Base-by-base conservation (phyloP, 2,888 invertebrate genomes). In the Hoplodrina ambigua region DNA sequence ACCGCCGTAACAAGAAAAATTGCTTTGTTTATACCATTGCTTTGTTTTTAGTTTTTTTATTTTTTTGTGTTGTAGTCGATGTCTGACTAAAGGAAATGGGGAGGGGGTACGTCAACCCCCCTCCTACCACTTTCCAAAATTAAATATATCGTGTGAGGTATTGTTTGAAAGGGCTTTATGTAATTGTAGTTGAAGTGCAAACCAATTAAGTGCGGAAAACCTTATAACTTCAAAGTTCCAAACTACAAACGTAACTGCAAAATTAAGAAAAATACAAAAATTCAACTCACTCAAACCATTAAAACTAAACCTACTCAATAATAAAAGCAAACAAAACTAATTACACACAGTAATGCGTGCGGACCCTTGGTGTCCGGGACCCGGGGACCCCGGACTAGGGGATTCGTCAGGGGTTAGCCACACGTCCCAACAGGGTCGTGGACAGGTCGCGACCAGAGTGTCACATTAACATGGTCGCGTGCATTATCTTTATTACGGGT, bases 401-500 rank as follows among this genome's bases (percentile, higher is more conserved):
- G 41, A 8, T 20, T 15, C 30, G 44, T 19, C 30, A 33, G 33
- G 61, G 67, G 44, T 25, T n/a, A 33, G 20, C 66, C 62, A 57
- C 71, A 67, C 60, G 57, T 80, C 71, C 81, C 81, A 25, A 8
- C 20, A n/a, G 66, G 66, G 63, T 76, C 71, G 75, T 60, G 54
- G 61, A 63, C 66, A 63, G 81, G 78, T 76, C 71, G 25, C 65
- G 61, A 59, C 71, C 77, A 49, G 60, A 19, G 25, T 13, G 46
- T 33, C 37, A 37, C 62, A 78, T 78, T 78, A 81, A 76, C 77
- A 76, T 64, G 71, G 56, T 60, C 19, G 50, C 66, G 62, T 76
- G 56, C 65, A 76, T 76, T 81, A 78, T 81, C 77, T 81, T 81
- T 63, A 71, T 63, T 69, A 76, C 3, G 63, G 53, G 53, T 30